Percentiles rank a stretch among this genome's conserved stretches.
These are phyloP conservation scores for Takifugu flavidus DNA, from an alignment of 2,113 vertebrate genomes.

Conservation along the genomic window DNA sequence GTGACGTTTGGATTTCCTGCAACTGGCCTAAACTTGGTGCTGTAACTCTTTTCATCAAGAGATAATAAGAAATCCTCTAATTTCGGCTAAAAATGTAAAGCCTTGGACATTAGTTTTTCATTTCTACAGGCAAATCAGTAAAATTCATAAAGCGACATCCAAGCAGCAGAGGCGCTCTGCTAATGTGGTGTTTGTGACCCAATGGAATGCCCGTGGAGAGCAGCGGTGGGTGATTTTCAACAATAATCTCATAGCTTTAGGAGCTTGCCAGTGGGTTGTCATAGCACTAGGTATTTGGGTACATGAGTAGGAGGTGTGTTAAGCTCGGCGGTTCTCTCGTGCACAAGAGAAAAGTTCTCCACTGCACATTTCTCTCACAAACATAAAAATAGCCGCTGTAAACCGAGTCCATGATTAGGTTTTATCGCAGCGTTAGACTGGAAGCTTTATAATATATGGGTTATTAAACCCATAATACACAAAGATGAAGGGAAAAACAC, in stretches of 20 bases:
- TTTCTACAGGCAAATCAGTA: too few relatives aligned
- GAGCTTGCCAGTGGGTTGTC: conserved; percentile 60
- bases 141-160: too few relatives aligned
- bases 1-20: too few relatives aligned
- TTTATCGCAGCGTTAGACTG: neutral
- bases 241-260: conserved; percentile 39
- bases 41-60: too few relatives aligned
- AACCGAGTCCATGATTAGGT: neutral
- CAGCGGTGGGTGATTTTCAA: conserved; percentile 26
- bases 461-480: too few relatives aligned
- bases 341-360: conserved; percentile 32
- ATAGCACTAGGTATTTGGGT: conserved; percentile 70
- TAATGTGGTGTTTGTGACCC: conserved; percentile 18
- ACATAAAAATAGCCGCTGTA: conserved; percentile 4
- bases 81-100: too few relatives aligned
- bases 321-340: conserved; percentile 29
- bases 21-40: too few relatives aligned
- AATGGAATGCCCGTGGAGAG: conserved; percentile 8
- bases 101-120: too few relatives aligned
- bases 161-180: neutral
- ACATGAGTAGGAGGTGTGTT: conserved; percentile 65
- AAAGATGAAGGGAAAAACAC: neutral
- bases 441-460: neutral
- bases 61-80: too few relatives aligned
- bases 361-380: conserved; percentile 18